phyloP scores from a whole-genome alignment of 2,797 vertebrate species.

The Neopelma chrysocephalum region DNA sequence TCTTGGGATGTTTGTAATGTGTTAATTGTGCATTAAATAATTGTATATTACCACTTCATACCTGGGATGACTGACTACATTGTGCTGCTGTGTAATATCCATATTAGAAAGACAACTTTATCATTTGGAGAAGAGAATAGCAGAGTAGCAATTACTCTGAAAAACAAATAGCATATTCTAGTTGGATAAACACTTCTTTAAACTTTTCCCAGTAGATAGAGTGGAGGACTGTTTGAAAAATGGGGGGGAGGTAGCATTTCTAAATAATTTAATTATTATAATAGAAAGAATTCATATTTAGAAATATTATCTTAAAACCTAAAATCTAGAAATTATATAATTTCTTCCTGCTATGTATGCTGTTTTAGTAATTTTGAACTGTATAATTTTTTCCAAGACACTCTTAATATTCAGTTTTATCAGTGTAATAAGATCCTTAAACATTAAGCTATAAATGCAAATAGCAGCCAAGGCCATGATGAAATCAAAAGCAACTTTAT shows the following conservation, averaged over 20 bases:
- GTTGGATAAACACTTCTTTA: neutral
- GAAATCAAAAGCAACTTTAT: neutral
- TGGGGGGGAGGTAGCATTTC: rapidly evolving
- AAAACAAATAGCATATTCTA: neutral
- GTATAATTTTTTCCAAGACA: neutral
- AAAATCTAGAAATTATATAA: neutral
- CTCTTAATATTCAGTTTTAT: neutral
- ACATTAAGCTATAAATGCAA: neutral
- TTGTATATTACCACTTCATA: neutral
- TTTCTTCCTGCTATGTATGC: neutral
- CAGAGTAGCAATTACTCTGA: neutral
- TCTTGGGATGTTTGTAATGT: neutral
- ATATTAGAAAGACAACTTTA: neutral
- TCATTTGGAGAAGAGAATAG: neutral
- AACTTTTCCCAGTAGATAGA: neutral
- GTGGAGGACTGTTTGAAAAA: neutral
- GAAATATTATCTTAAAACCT: neutral
- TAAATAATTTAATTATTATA: neutral
- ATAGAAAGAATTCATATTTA: neutral
- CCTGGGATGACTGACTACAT: neutral
- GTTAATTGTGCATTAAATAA: neutral
- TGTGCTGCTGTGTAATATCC: neutral
- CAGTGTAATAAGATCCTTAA: neutral
- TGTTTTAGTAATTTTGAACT: neutral
- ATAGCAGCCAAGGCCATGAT: neutral